phyloP scores from a whole-genome alignment of 2,888 invertebrate species.

The Dilophus febrilis region DNA sequence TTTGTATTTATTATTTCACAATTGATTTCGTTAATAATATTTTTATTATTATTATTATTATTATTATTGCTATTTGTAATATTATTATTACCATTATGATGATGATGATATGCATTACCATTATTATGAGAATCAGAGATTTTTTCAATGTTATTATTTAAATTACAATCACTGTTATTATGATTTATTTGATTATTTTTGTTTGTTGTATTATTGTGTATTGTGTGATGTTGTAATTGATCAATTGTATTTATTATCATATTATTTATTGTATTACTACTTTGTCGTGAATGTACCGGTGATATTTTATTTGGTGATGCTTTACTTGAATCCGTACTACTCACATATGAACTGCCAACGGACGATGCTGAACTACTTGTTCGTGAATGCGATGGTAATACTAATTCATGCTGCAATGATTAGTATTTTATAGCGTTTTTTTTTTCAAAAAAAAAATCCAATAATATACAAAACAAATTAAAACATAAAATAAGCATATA shows the following conservation, averaged over 20 bases:
- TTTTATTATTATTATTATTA: constrained; percentile 1
- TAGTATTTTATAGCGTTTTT: not conserved
- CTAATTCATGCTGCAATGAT: constrained; percentile 5
- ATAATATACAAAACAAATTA: no score
- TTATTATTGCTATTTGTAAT: not conserved
- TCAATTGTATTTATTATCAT: constrained; percentile 1
- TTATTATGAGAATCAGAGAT: not conserved
- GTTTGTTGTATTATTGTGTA: not conserved
- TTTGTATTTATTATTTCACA: not conserved
- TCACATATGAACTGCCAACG: constrained; percentile 9
- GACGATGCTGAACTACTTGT: constrained; percentile 27
- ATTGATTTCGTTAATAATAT: not conserved
- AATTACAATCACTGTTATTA: not conserved
- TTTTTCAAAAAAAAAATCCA: no score
- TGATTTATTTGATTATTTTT: constrained; percentile 3
- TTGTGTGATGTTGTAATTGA: not conserved
- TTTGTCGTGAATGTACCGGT: constrained; percentile 11
- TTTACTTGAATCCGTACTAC: constrained; percentile 11
- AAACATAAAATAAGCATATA: no score
- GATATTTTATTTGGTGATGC: constrained; percentile 11
- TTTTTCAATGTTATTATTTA: not conserved
- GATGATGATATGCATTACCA: not conserved
- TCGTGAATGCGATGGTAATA: constrained; percentile 18
- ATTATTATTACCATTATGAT: constrained; percentile 1
- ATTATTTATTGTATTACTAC: constrained; percentile 7